phyloP scores from a whole-genome alignment of 1,140 invertebrate species.

The Ooceraea biroi region DNA sequence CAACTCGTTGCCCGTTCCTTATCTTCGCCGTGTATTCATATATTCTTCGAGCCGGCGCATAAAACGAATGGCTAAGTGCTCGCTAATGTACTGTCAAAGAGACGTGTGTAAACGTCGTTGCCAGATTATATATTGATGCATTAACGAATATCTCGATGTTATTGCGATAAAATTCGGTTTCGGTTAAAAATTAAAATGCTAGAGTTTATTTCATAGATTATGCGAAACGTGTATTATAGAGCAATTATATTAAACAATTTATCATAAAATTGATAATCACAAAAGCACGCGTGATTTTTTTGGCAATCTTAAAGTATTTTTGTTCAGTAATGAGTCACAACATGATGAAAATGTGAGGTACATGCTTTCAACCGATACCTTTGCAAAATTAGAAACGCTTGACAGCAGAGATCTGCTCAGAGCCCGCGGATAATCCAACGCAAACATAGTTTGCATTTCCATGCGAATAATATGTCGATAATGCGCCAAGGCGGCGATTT shows the following conservation, averaged over 20 bases:
- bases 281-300: background rate
- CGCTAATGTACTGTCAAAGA: background rate
- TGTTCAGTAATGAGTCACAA: background rate
- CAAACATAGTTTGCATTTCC: slow-evolving; percentile 25
- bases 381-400: background rate
- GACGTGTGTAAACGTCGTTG: slow-evolving; percentile 17
- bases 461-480: slow-evolving; percentile 30
- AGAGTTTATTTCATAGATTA: too few relatives aligned
- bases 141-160: background rate
- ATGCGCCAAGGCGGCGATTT: slow-evolving; percentile 10
- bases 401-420: slow-evolving; percentile 2
- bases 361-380: background rate
- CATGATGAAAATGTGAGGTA: background rate
- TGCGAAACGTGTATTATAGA: too few relatives aligned
- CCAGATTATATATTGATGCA: background rate
- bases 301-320: background rate
- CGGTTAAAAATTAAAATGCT: background rate
- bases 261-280: background rate
- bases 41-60: slow-evolving; percentile 36
- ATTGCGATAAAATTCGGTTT: background rate
- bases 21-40: slow-evolving; percentile 44
- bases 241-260: too few relatives aligned
- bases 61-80: slow-evolving; percentile 46
- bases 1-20: slow-evolving; percentile 25
- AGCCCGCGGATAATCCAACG: slow-evolving; percentile 7